Conservation (phyloP, 2,888 invertebrate genomes). For the Baccha elongata region DNA sequence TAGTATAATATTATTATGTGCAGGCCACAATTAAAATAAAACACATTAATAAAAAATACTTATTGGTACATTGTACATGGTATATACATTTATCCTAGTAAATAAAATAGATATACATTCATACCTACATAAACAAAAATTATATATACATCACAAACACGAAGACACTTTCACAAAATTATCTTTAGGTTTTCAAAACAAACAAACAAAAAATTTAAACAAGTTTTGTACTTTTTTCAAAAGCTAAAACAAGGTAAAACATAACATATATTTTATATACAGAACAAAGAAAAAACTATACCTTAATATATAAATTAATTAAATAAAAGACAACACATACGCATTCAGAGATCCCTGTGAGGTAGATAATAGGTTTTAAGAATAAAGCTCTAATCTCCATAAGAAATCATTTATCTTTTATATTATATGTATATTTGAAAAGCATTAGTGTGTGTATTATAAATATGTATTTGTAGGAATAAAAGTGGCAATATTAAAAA, state of each 20-base stretch:
- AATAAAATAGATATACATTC: background rate
- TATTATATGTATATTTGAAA: constrained; percentile 6
- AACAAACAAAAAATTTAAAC: constrained; percentile 67
- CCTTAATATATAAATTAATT: constrained; percentile 35
- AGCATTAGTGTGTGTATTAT: constrained; percentile 10
- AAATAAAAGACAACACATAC: constrained; percentile 40
- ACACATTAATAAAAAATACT: constrained; percentile 40
- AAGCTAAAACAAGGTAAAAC: constrained; percentile 56
- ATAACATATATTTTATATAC: constrained; percentile 74
- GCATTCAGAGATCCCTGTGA: constrained; percentile 41
- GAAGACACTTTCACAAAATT: constrained; percentile 58
- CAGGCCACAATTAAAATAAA: constrained; percentile 60
- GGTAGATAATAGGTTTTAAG: constrained; percentile 32
- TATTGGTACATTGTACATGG: constrained; percentile 35
- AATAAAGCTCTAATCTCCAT: background rate
- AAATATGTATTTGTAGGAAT: constrained; percentile 13
- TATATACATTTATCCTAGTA: constrained; percentile 39
- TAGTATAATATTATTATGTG: constrained; percentile 46
- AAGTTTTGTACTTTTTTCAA: constrained; percentile 70
- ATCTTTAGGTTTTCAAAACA: constrained; percentile 71
- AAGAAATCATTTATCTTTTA: constrained; percentile 7
- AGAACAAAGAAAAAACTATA: constrained; percentile 57
- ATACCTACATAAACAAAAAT: constrained; percentile 13
- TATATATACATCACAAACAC: constrained; percentile 51
- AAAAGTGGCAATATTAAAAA: background rate